Evolutionary conservation across 2,797 vertebrate genomes (phyloP), one percentile per base, ranked within the genome.

Genomic region (Cirrhinus molitorella): DNA sequence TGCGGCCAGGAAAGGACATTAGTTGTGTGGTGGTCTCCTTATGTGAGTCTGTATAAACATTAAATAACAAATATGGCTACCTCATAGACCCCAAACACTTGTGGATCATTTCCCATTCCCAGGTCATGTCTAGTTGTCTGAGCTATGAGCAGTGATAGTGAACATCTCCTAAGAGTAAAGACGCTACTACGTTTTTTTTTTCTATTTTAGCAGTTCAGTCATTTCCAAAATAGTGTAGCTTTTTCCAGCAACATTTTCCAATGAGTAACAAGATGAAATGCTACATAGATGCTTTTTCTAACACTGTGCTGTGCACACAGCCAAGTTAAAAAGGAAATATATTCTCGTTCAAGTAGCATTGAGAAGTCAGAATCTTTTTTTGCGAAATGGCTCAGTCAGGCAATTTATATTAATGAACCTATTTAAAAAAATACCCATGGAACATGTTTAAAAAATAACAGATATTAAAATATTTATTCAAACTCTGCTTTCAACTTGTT

Each of bases 31-130:
- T 76, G 45, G 70, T 53, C 80, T 66, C 14, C 14, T 65, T 61
- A n/a, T 74, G 59, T 40, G 21, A 73, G 57, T 23, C 37, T 82
- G 47, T 45, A 67, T 57, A 53, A 83, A 57, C 37, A 55, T 66
- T 53, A n/a, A 66, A 61, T 31, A 72, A 71, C 68, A 81, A 81
- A 74, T 49, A 63, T 73, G 12, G 23, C 68, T 73, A 72, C 55
- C 19, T 23, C 34, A 23, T 14, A 63, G 79, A 81, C 79, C 53
- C 55, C 21, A 63, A 81, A 74, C 45, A 40, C 16, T 65, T 61
- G 55, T 72, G 57, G 12, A 47, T 72, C 55, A 82, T 75, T 40
- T 53, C 40, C 28, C 21, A 49, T 45, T 43, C 8, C 55, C 5
- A 73, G n/a, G 37, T n/a, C 53, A 23, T 72, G 25, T 63, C 55